Conservation (phyloP, 2,888 invertebrate species). For the Meiosimyza platycephala region DNA sequence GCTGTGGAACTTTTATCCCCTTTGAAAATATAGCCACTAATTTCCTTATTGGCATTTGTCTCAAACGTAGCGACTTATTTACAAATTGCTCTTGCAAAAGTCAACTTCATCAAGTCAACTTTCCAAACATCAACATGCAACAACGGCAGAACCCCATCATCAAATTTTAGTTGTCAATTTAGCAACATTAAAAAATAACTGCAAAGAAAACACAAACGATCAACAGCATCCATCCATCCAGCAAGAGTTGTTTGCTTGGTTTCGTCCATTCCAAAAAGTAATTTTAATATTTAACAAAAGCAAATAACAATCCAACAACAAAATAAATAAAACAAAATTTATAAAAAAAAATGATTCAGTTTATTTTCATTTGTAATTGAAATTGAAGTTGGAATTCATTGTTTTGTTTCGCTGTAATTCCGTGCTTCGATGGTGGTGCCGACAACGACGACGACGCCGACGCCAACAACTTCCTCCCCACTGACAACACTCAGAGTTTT, state of each 20-base stretch:
- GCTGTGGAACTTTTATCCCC: no score
- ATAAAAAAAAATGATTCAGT: constrained; percentile 1
- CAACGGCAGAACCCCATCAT: no score
- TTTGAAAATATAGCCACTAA: no score
- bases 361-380: constrained; percentile 41
- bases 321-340: constrained; percentile 3
- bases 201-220: background rate
- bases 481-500: constrained; percentile 1
- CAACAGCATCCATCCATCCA: background rate
- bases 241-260: background rate
- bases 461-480: constrained; percentile 28
- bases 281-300: background rate
- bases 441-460: background rate
- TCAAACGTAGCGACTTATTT: no score
- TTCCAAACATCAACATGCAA: background rate
- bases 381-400: constrained; percentile 35
- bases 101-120: background rate
- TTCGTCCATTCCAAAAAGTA: background rate
- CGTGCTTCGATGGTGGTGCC: constrained; percentile 25
- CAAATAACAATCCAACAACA: background rate
- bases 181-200: constrained; percentile 28
- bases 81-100: no score
- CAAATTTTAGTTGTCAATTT: constrained; percentile 21
- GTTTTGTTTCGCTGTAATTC: constrained; percentile 22
- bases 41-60: no score